Evolutionary conservation across 2,888 invertebrate genomes (phyloP), one percentile per base, ranked within the genome.

Genomic region (Cactoblastis cactorum): DNA sequence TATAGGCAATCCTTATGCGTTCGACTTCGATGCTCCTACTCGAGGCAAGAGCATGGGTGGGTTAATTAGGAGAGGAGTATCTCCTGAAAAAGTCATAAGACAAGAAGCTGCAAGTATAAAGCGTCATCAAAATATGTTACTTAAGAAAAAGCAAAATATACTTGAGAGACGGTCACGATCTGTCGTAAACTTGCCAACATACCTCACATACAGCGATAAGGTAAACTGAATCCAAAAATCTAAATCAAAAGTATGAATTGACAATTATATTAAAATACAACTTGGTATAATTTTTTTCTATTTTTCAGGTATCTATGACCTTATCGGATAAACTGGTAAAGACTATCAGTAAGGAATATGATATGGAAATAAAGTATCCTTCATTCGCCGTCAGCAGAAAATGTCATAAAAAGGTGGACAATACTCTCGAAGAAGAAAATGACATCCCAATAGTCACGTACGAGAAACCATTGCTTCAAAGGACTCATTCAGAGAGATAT

Each of bases 181-280:
- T 5, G 92, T 95, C 54, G 90, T 94, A 37, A 93, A 94, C 72
- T 78, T 96, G 52, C 95, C 95, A 0, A 95, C 95, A 1, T 95
- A 94, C 71, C 83, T 95, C 18, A 91, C 91, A 54, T 91, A 92
- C 64, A 92, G 91, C 59, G 94, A 94, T 73, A 93, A 92, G 88
- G 94, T 93, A 72, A 59, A 54, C 51, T 50, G 51, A n/a, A n/a
- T n/a, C n/a, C n/a, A n/a, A n/a, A n/a, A n/a, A n/a, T n/a, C 45
- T 9, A 6, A 28, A 9, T 52, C 28, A 49, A 47, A 9, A 37
- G 11, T 41, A 22, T 28, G 15, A 15, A 15, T 12, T 43, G 4
- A 43, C 4, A 5, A 9, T 43, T 5, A 0, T 17, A 2, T 45
- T 17, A 18, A 15, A 41, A 41, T 3, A 19, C 5, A 41, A 41